Conservation (phyloP, 1,140 invertebrate species). For the Lepidurus arcticus region DNA sequence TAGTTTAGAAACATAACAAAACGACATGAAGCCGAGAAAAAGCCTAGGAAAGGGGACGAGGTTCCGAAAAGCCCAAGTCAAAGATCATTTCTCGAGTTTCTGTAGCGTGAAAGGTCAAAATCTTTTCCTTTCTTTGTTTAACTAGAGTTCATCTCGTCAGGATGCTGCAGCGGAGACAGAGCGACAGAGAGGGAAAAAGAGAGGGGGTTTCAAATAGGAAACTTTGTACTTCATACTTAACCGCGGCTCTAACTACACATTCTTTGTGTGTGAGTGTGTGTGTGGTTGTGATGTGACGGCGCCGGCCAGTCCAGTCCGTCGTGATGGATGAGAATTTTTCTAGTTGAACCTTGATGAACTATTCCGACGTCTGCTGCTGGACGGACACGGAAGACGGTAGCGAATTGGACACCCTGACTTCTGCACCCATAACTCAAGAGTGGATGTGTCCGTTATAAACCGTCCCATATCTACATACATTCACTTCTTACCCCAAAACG, state of each 20-base stretch:
- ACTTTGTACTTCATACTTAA: background rate
- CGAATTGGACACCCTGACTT: slow-evolving; percentile 14
- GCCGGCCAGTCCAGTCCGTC: slow-evolving; percentile 1
- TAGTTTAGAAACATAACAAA: no score
- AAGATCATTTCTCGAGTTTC: background rate
- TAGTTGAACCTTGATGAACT: slow-evolving; percentile 19
- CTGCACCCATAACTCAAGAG: slow-evolving; percentile 3
- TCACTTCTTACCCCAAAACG: background rate
- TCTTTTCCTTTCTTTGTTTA: slow-evolving; percentile 19
- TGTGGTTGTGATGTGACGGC: slow-evolving; percentile 9
- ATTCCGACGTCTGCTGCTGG: slow-evolving; percentile 14
- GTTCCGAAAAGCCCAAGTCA: background rate
- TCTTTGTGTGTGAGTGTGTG: background rate
- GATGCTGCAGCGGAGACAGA: background rate
- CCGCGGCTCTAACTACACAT: background rate
- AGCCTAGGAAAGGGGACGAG: background rate
- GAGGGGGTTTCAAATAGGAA: background rate
- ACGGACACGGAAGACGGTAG: slow-evolving; percentile 20
- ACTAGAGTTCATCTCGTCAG: background rate
- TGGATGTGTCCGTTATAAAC: background rate
- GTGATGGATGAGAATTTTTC: slow-evolving; percentile 19
- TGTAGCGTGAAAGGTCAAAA: background rate
- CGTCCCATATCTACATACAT: background rate
- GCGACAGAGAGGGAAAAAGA: background rate
- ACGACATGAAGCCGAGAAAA: no score